Base-by-base conservation (phyloP, 2,888 invertebrate genomes). In the Iphiclides podalirius region DNA sequence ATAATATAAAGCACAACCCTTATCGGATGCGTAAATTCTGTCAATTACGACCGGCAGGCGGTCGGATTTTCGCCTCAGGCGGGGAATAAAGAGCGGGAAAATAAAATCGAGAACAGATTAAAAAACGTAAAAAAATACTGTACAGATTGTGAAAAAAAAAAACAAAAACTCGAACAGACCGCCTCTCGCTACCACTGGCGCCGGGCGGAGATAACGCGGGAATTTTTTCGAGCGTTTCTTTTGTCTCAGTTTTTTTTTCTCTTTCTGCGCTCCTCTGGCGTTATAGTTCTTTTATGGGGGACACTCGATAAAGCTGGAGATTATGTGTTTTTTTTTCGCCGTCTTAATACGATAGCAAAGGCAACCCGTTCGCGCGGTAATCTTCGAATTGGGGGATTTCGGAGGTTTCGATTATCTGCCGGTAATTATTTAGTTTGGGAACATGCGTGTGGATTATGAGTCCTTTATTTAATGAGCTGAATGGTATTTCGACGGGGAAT, bases 1-100 rank as follows among this genome's bases (percentile, higher is more conserved):
- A 60, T 63, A 63, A 66, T 66, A 67, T 65, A 65, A 67, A 66
- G 62, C 62, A 63, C 7, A 59, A 59, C 58, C 58, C 72, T 76
- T 80, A 80, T 79, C 79, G 66, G 58, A 64, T 64, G 71, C 78
- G 79, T 80, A 80, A 80, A 78, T 80, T 80, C 75, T 73, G 76
- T 77, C 79, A 77, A 80, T 79, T 78, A 78, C 76, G 62, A 66
- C 61, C n/a, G 37, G 12, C 38, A 41, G 37, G 12, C 28, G 36
- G 16, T 36, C 36, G 16, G 42, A 48, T 48, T 48, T 48, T 48
- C 48, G 48, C 48, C 35, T 38, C 42, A 42, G 42, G 42, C 8
- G 8, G 17, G 42, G 31, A 23, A 16, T 4, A 20, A 20, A 20
- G 6, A 6, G 4, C 20, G 20, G 6, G 20, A 6, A 6, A 47